Evolutionary conservation across 2,113 vertebrate genomes (phyloP).

Genomic region (Coptodon rendalli): DNA sequence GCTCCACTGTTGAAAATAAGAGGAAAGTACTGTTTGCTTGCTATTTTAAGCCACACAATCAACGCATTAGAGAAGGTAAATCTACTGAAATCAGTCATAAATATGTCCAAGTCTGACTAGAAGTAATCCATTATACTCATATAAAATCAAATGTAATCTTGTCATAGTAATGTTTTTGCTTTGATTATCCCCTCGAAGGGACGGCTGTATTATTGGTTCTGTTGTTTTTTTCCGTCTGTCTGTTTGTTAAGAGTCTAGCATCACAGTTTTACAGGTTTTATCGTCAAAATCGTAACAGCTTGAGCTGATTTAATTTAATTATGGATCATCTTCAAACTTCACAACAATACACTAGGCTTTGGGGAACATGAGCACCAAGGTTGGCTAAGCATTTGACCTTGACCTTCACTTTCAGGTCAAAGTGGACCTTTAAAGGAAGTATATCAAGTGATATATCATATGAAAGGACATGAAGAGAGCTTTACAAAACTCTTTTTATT

Average conservation of each 20-base stretch:
- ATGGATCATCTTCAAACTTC: neutral
- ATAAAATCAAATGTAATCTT: neutral
- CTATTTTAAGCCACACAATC: neutral
- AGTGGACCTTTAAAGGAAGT: neutral
- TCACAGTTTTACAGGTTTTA: neutral
- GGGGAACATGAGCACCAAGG: neutral
- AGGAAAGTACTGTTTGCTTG: neutral
- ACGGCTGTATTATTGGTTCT: accelerated
- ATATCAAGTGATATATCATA: neutral
- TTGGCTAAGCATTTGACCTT: neutral
- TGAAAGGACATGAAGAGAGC: neutral
- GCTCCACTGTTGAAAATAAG: neutral
- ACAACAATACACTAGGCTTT: neutral
- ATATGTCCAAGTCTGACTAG: neutral
- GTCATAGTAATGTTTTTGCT: neutral
- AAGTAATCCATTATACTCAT: neutral
- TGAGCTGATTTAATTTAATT: neutral
- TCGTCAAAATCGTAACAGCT: accelerated
- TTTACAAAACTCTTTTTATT: accelerated
- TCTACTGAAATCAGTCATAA: neutral
- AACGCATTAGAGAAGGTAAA: neutral
- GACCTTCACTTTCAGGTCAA: neutral
- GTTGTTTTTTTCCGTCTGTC: neutral
- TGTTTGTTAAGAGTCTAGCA: neutral
- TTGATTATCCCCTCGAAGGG: neutral